Evolutionary conservation across 2,113 vertebrate species (phyloP).

Genomic region (Chaenocephalus aceratus): DNA sequence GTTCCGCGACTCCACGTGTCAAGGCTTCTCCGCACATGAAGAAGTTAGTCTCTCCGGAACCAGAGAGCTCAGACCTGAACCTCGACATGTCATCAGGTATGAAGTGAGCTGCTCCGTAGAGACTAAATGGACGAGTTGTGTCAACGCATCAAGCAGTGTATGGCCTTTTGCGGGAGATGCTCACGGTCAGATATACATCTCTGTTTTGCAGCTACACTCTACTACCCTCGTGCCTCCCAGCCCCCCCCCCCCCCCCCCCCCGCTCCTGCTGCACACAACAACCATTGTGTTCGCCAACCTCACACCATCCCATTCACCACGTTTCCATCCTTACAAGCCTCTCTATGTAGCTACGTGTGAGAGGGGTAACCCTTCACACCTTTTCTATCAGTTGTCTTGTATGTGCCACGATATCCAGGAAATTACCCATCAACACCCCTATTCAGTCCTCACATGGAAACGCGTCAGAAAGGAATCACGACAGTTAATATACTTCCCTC

Average conservation of each 20-base stretch:
- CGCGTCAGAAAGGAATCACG: neutral
- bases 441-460: neutral
- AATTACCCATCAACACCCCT: neutral
- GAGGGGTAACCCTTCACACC: neutral
- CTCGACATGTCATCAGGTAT: constrained; percentile 62
- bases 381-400: neutral
- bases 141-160: constrained; percentile 6
- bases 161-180: constrained; percentile 3
- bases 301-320: constrained; percentile 34
- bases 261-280: constrained; percentile 40
- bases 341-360: neutral
- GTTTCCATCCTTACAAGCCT: constrained; percentile 17
- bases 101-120: constrained; percentile 36
- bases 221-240: neutral
- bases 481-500: neutral
- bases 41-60: constrained; percentile 64
- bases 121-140: constrained; percentile 26
- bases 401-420: neutral
- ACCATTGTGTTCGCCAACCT: constrained; percentile 47
- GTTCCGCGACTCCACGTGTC: constrained; percentile 69
- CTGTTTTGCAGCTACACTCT: constrained; percentile 16
- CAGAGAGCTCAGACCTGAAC: constrained; percentile 38
- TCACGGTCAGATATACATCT: neutral
- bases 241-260: neutral
- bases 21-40: constrained; percentile 70